phyloP scores from a whole-genome alignment of 1,140 invertebrate species.

The Hermetia illucens region DNA sequence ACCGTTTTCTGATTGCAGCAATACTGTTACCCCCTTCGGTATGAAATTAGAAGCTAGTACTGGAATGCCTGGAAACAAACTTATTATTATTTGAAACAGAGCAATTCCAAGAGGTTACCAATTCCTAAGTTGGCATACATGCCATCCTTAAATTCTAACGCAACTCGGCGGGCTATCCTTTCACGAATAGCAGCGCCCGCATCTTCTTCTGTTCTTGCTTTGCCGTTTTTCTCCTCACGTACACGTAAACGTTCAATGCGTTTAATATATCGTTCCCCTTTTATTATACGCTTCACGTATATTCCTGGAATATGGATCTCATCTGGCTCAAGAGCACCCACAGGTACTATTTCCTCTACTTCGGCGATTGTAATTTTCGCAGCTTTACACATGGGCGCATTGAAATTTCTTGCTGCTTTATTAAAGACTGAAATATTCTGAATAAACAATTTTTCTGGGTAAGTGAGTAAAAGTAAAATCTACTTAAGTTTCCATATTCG shows the following conservation, averaged over 20 bases:
- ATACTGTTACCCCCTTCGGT: conserved; percentile 59
- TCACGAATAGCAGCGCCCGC: conserved; percentile 64
- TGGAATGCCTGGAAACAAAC: conserved; percentile 63
- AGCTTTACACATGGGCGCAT: conserved; percentile 86
- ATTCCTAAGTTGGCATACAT: conserved; percentile 83
- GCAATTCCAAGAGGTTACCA: no score
- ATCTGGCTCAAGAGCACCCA: conserved; percentile 71
- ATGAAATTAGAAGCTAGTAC: conserved; percentile 92
- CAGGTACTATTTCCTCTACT: conserved; percentile 91
- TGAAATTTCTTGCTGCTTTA: conserved; percentile 84
- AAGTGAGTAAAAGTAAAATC: not conserved
- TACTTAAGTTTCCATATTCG: conserved; percentile 66
- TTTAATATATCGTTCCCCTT: conserved; percentile 76
- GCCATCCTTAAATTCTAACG: conserved; percentile 91
- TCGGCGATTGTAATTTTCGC: conserved; percentile 81
- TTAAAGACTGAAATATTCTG: conserved; percentile 57
- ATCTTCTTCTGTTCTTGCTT: conserved; percentile 35
- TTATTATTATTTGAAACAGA: conserved; percentile 2
- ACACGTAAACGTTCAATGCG: conserved; percentile 58
- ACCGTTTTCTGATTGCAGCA: conserved; percentile 95
- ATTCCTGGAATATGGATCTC: conserved; percentile 84
- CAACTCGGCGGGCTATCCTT: conserved; percentile 80
- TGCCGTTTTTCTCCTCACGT: conserved; percentile 19
- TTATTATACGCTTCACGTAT: conserved; percentile 79
- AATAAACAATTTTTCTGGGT: not conserved